A percentile compares a stretch with the other conserved stretches of the same genome.
These are phyloP conservation scores for Candoia aspera DNA, from an alignment of 2,113 vertebrate genomes.

Conservation along the genomic window DNA sequence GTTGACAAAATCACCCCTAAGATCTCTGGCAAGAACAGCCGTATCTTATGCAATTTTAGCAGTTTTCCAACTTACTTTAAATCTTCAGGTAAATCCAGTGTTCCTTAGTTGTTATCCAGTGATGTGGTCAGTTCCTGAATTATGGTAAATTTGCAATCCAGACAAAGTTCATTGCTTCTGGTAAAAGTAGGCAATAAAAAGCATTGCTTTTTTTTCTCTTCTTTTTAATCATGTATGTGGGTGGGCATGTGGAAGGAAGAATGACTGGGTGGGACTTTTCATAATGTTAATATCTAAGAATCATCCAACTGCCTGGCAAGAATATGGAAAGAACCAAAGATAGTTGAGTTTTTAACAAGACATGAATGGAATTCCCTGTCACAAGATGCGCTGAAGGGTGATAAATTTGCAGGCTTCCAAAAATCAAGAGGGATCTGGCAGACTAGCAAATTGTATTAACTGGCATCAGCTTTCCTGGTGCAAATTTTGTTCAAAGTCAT, in stretches of 20 bases:
- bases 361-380: neutral
- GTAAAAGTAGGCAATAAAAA: neutral
- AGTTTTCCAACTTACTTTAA: neutral
- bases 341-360: neutral
- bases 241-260: neutral
- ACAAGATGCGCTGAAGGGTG: neutral
- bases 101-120: neutral
- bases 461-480: too few relatives aligned
- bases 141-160: neutral
- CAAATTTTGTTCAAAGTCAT: too few relatives aligned
- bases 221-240: neutral
- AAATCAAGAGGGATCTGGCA: neutral
- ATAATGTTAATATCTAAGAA: neutral
- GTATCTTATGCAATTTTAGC: neutral
- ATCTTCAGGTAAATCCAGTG: neutral
- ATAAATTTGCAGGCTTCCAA: neutral
- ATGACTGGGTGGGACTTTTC: neutral
- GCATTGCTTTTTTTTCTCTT: neutral
- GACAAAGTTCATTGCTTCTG: neutral
- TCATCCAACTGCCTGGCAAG: neutral
- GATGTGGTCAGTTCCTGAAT: neutral
- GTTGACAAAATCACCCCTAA: neutral
- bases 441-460: neutral
- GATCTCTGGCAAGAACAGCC: neutral
- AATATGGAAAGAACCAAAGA: neutral